Conservation (phyloP, 2,797 vertebrate genomes). For the Cuculus canorus region DNA sequence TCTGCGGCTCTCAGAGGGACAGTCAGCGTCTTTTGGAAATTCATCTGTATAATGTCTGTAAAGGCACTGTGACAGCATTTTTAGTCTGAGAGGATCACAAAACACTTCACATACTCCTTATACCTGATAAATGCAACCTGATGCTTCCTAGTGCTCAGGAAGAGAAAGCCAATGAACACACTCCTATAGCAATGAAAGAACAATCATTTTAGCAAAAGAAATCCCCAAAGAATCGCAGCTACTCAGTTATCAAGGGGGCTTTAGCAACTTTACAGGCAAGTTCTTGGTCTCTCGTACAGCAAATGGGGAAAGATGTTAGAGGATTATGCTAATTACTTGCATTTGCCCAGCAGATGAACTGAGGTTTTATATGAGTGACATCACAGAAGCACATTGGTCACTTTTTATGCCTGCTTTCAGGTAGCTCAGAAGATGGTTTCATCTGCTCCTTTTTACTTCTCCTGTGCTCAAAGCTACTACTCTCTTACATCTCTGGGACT, state of each 20-base stretch:
- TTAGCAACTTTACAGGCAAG: not conserved
- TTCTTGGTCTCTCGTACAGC: not conserved
- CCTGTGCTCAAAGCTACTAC: not conserved
- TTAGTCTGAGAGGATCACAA: not conserved
- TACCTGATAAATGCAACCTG: not conserved
- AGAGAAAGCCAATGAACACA: not conserved
- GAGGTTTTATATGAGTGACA: not conserved
- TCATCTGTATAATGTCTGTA: not conserved
- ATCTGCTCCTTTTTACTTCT: not conserved
- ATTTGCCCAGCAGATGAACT: not conserved
- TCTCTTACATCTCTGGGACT: not conserved
- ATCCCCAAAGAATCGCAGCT: too few species aligned
- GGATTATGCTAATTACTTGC: not conserved
- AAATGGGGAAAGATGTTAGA: not conserved
- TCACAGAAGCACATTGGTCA: not conserved
- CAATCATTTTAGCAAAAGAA: not conserved
- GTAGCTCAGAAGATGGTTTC: not conserved
- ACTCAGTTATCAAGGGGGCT: not conserved
- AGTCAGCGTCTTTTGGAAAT: not conserved
- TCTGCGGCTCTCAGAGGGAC: not conserved
- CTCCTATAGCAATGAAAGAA: not conserved
- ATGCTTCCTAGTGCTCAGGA: not conserved
- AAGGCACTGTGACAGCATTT: not conserved
- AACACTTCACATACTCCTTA: not conserved
- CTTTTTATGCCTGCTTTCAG: conserved; percentile 33